A percentile compares a stretch with the other conserved stretches of the same genome.
Conservation (phyloP, 1,140 invertebrate species). For the Drosophila pruinosa region DNA sequence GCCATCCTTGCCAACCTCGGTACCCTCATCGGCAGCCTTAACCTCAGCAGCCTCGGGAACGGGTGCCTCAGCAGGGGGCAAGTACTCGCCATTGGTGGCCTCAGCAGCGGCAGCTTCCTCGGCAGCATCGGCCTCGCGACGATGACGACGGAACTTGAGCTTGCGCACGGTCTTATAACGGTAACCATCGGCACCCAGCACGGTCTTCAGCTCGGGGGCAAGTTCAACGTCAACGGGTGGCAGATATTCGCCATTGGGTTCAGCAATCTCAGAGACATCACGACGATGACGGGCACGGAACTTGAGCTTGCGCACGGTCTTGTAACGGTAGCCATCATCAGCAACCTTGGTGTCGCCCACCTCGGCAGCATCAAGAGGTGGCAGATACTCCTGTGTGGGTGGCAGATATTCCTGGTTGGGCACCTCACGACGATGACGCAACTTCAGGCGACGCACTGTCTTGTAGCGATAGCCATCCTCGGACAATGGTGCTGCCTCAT, state of each 20-base stretch:
- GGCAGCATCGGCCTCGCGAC: conserved; percentile 57
- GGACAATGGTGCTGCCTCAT: conserved; percentile 54
- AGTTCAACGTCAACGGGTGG: conserved; percentile 70
- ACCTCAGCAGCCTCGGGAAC: conserved; percentile 23
- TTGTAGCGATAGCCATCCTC: conserved; percentile 69
- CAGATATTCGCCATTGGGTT: conserved; percentile 67
- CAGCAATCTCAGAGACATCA: conserved; percentile 68
- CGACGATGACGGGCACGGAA: conserved; percentile 70
- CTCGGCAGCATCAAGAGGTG: conserved; percentile 53
- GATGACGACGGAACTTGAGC: conserved; percentile 70
- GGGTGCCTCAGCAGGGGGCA: conserved; percentile 61
- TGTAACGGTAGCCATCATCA: conserved; percentile 71
- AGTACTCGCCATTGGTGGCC: conserved; percentile 61
- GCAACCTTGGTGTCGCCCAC: conserved; percentile 57
- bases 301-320: conserved; percentile 57
- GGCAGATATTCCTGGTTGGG: conserved; percentile 66
- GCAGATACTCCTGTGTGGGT: conserved; percentile 62
- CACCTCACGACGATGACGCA: conserved; percentile 67
- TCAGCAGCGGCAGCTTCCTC: conserved; percentile 47
- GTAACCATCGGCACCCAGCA: conserved; percentile 68
- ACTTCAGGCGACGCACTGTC: conserved; percentile 58
- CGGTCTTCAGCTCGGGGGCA: conserved; percentile 69
- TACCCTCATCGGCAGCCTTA: conserved; percentile 55
- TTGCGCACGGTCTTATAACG: conserved; percentile 76
- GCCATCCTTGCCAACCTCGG: conserved; percentile 71